Evolutionary conservation across 2,888 invertebrate species (phyloP).

Genomic region (Eupithecia pulchellata): DNA sequence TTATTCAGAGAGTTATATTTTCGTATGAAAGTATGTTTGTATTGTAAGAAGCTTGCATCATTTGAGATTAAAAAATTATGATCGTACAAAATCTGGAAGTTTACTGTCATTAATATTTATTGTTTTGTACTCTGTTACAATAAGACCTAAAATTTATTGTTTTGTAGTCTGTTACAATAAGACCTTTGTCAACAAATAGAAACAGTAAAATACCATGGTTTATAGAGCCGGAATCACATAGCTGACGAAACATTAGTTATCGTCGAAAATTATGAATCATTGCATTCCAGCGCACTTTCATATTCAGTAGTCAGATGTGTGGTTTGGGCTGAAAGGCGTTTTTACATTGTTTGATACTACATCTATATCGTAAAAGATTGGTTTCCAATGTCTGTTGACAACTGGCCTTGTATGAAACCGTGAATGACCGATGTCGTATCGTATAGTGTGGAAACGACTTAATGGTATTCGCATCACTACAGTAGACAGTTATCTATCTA

Average conservation of each 20-base stretch:
- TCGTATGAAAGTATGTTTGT: neutral
- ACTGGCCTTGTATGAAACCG: neutral
- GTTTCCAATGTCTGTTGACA: neutral
- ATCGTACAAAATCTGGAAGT: neutral
- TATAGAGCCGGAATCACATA: slow-evolving; percentile 53
- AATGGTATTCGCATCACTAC: slow-evolving; percentile 65
- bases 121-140: slow-evolving; percentile 31
- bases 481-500: slow-evolving; percentile 71
- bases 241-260: neutral
- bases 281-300: neutral
- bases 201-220: slow-evolving; percentile 56
- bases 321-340: neutral
- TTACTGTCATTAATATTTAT: no score
- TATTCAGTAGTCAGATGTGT: neutral
- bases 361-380: neutral
- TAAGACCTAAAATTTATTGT: slow-evolving; percentile 21
- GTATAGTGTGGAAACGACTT: neutral
- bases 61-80: neutral
- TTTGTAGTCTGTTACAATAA: slow-evolving; percentile 35
- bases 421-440: slow-evolving; percentile 5
- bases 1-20: neutral
- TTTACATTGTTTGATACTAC: slow-evolving; percentile 1
- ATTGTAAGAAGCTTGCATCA: neutral
- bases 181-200: slow-evolving; percentile 39
- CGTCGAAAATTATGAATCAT: neutral